Base-by-base conservation (phyloP, 2,113 vertebrate species). In the Columba janthina region DNA sequence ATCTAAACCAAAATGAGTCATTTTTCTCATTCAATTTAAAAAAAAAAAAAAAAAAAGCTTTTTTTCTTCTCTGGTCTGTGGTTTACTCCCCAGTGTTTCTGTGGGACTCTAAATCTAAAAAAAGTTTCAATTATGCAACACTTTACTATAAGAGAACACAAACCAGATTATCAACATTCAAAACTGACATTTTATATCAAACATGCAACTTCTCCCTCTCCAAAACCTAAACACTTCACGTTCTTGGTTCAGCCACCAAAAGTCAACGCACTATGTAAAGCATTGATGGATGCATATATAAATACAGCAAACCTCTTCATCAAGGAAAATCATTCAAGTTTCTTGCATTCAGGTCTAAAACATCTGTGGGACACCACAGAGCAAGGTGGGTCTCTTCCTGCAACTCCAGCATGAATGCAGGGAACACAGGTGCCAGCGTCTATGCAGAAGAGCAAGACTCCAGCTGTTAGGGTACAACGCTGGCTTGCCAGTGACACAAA, bases 181-280 rank as follows among this genome's bases (percentile, higher is more conserved):
- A 91, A 95, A 82, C 11, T 15, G 4, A 2, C 18, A 13, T 34
- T 79, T 70, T 26, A 46, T 18, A 34, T 89, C 29, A 74, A 81
- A 93, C 9, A 46, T 5, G 2, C 21, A 81, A 44, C 6, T 6
- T 25, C 13, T 1, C 5, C 6, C 3, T 2, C 3, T 2, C 15
- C 8, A 20, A 72, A 38, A 38, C 6, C 10, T 10, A 5, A 12
- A 11, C 13, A 5, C 40, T 73, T 24, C 15, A 28, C 29, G 16
- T 61, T 81, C 48, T n/a, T 31, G 12, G 10, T 65, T 88, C 74
- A 83, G 19, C 32, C 40, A 88, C 19, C 13, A 36, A 15, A 84
- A 81, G 25, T 61, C 85, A 81, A n/a, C 22, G 53, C 42, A 15
- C 60, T 69, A 44, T 22, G 11, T 32, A 19, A 89, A 89, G 31